Evolutionary conservation across 2,113 vertebrate species (phyloP).

Genomic region (Phrynocephalus versicolor): DNA sequence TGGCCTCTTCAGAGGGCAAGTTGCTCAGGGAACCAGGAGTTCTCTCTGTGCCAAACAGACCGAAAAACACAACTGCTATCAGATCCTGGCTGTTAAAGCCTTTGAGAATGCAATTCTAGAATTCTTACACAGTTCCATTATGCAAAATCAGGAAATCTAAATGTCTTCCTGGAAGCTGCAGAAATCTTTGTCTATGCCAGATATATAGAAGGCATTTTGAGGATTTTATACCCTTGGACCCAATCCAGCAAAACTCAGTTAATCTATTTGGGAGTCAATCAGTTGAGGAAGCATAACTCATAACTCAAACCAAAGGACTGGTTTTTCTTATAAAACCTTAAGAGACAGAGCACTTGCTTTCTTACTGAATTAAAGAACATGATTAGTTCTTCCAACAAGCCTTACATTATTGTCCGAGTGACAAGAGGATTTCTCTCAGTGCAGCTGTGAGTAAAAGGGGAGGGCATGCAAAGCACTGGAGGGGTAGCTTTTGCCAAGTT

Average conservation of each 20-base stretch:
- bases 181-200: conserved; percentile 23
- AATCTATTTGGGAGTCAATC: conserved; percentile 54
- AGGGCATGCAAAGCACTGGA: conserved; percentile 47
- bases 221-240: background rate
- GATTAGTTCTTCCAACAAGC: conserved; percentile 60
- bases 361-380: conserved; percentile 53
- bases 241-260: conserved; percentile 29
- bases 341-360: conserved; percentile 50
- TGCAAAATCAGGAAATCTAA: background rate
- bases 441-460: conserved; percentile 33
- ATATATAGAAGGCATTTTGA: background rate
- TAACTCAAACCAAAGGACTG: conserved; percentile 54
- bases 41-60: too few relatives aligned
- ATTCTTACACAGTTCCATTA: too few relatives aligned
- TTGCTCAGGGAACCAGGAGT: too few relatives aligned
- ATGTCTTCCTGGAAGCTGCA: background rate
- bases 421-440: conserved; percentile 44
- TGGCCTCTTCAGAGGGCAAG: too few relatives aligned
- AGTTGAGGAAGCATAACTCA: conserved; percentile 5
- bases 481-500: conserved; percentile 45
- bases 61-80: too few relatives aligned
- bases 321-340: background rate
- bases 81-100: too few relatives aligned
- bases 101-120: too few relatives aligned
- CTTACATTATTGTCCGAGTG: conserved; percentile 50